These are phyloP conservation scores for Charadrius vociferus DNA, from an alignment of 2,113 vertebrate species.

Conservation along the genomic window DNA sequence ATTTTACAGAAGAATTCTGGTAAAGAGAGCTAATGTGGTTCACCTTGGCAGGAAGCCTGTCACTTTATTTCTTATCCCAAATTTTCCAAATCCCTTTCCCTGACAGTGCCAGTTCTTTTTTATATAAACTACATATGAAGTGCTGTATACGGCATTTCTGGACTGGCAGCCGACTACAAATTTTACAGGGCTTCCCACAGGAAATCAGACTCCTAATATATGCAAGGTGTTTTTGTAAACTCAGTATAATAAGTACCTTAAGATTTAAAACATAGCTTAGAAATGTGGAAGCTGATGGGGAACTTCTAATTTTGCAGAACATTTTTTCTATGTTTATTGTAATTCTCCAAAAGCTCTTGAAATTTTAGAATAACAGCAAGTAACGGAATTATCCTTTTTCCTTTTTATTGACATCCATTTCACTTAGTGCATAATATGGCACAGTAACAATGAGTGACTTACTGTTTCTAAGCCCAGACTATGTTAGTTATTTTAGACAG, in stretches of 20 bases:
- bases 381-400: not conserved
- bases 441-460: not conserved
- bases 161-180: not conserved
- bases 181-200: not conserved
- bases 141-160: not conserved
- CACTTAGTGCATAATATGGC: not conserved
- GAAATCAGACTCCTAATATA: not conserved
- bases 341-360: not conserved
- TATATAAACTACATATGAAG: not conserved
- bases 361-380: not conserved
- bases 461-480: not conserved
- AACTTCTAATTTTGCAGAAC: not conserved
- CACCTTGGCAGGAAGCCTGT: not conserved
- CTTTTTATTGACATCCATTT: not conserved
- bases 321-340: not conserved
- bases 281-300: not conserved
- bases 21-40: not conserved
- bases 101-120: not conserved
- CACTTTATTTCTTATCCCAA: not conserved
- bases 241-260: not conserved
- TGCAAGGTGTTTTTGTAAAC: not conserved
- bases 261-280: not conserved
- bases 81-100: not conserved
- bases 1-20: slow-evolving; percentile 1
- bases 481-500: not conserved